phyloP scores from a whole-genome alignment of 1,140 invertebrate genomes.

The Capitella teleta region DNA sequence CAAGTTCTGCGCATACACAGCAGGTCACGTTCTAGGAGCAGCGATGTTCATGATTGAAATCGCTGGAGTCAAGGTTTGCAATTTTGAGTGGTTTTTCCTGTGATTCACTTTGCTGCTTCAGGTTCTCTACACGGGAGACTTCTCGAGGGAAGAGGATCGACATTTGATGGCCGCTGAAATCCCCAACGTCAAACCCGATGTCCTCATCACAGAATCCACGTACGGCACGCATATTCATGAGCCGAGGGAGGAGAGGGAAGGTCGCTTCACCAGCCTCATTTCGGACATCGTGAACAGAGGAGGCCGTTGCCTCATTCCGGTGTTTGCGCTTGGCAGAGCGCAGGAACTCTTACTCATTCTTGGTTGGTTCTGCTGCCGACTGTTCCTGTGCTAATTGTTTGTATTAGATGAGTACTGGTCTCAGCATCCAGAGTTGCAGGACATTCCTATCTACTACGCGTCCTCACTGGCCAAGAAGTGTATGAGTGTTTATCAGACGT shows the following conservation, averaged over 20 bases:
- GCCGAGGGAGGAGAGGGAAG: slow-evolving; percentile 90
- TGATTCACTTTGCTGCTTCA: neutral
- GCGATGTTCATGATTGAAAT: slow-evolving; percentile 99
- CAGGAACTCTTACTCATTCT: slow-evolving; percentile 7
- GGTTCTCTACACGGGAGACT: slow-evolving; percentile 94
- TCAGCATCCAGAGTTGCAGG: slow-evolving; percentile 92
- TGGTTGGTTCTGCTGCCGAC: neutral
- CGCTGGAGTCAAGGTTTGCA: slow-evolving; percentile 68
- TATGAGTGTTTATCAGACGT: slow-evolving; percentile 99
- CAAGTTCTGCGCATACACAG: slow-evolving; percentile 95
- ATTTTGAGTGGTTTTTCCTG: neutral
- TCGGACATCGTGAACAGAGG: slow-evolving; percentile 92
- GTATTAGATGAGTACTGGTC: slow-evolving; percentile 90
- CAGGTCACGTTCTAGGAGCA: slow-evolving; percentile 92
- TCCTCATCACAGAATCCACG: slow-evolving; percentile 95
- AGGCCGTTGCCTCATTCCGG: slow-evolving; percentile 93
- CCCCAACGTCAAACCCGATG: slow-evolving; percentile 87
- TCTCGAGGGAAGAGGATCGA: slow-evolving; percentile 94
- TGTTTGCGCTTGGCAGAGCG: slow-evolving; percentile 94
- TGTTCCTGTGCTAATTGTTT: neutral
- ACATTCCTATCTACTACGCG: slow-evolving; percentile 99
- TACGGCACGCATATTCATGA: slow-evolving; percentile 99
- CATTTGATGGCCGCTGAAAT: slow-evolving; percentile 99
- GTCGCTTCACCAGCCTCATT: slow-evolving; percentile 84
- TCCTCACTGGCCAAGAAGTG: slow-evolving; percentile 98